Base-by-base conservation (phyloP, 2,113 vertebrate species). In the Donacobius atricapilla region DNA sequence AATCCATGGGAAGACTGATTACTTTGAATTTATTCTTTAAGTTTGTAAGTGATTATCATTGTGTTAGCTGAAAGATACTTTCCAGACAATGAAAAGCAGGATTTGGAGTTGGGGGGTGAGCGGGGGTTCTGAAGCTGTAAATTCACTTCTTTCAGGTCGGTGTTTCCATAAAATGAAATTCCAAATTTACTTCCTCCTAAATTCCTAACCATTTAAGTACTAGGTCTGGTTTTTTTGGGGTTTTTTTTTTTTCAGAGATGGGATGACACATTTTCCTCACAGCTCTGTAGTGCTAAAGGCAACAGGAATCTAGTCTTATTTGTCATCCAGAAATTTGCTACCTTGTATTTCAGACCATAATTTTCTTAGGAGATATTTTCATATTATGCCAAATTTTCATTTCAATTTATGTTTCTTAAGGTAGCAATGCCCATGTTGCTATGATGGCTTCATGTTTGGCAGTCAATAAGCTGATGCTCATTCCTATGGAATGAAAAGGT, bases 41-140 rank as follows among this genome's bases (percentile, higher is more conserved):
- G 30, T 57, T 25, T 77, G 7, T 51, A n/a, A 64, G 61, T 39
- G 7, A 47, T 56, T 84, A 65, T 60, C 23, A 39, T 7, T 20
- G 39, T 56, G 4, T 51, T n/a, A 63, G 28, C 22, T 79, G 35
- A 70, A 61, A 66, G 24, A 40, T 18, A 23, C 5, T 78, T 73
- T 9, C 17, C 20, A 90, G 39, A 20, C 13, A 23, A 68, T 30
- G 15, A 71, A 71, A 85, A 83, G 13, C 7, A 54, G 22, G 13
- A 28, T 1, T 0, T 54, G 57, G 28, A 22, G 10, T 9, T 13
- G 9, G 4, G 16, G 6, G 15, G 2, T 0, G 2, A 31, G 20
- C 22, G 2, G 4, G 2, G 1, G 1, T 63, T 45, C 18, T 72
- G 22, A 84, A 75, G 4, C 24, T 69, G 2, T 22, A 25, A 39